These are phyloP conservation scores for Sapayoa aenigma DNA, from an alignment of 2,113 vertebrate genomes.

Conservation along the genomic window DNA sequence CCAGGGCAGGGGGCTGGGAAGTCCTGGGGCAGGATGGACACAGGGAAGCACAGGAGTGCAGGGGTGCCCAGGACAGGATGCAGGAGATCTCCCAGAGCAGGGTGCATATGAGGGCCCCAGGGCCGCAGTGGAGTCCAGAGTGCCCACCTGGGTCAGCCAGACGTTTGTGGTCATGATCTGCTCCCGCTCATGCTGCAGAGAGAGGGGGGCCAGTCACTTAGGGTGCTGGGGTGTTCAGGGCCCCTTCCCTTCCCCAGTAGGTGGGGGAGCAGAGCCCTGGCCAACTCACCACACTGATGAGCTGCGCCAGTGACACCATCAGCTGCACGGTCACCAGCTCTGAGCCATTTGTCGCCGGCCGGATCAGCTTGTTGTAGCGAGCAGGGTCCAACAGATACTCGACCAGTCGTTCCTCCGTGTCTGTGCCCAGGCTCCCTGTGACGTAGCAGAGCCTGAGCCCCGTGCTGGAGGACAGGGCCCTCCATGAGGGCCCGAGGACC, in stretches of 20 bases:
- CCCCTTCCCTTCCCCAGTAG: rapidly evolving
- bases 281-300: conserved; percentile 92
- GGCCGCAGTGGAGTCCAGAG: rapidly evolving
- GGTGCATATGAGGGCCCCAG: background rate
- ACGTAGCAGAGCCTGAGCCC: background rate
- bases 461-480: no score
- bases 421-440: conserved; percentile 80
- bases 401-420: conserved; percentile 92
- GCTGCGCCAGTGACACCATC: conserved; percentile 94
- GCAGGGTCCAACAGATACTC: conserved; percentile 90
- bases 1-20: background rate
- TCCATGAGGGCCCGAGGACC: background rate
- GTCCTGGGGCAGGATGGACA: no score
- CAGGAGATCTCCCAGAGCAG: background rate
- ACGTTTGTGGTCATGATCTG: conserved; percentile 97
- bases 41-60: background rate
- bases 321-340: conserved; percentile 93
- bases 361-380: conserved; percentile 95
- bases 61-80: background rate
- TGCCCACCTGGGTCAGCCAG: conserved; percentile 91
- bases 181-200: conserved; percentile 86
- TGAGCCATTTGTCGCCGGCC: conserved; percentile 90
- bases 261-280: background rate
- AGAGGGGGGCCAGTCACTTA: background rate
- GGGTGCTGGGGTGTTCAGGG: no score